Evolutionary conservation across 2,888 invertebrate species (phyloP), one percentile per base, ranked within the genome.

Genomic region (Chrysopilus asiliformis): DNA sequence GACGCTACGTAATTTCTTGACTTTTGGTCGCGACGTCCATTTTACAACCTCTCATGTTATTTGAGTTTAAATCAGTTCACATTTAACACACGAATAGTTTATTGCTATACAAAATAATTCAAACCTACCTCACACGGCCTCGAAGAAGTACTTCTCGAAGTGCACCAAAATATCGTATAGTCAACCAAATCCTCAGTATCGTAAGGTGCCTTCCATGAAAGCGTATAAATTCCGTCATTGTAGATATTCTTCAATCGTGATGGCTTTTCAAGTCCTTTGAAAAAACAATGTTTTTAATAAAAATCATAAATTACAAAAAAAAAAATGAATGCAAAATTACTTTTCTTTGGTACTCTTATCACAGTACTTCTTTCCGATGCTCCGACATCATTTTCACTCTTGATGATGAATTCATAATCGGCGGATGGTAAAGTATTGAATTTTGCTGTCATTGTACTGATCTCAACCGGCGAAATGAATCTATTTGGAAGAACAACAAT

Each of bases 101-200:
- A 26, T 9, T 26, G 7, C 7, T 26, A 7, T 26, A 26, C 26
- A 10, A 5, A 3, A 26, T 2, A 26, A 26, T 13, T 13, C 12
- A 6, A 29, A 15, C 28, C 46, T 46, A 68, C 69, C 28, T 67
- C 60, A 57, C 82, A 82, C 42, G 69, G 70, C 48, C 68, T 71
- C 17, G 68, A 68, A 26, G 69, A 56, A 45, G 71, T 72, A 17
- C 68, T 64, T 17, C 68, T 68, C 29, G 68, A 66, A 34, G 66
- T 65, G 53, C 82, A 83, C 83, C 85, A 86, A 58, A 83, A 87
- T 14, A 89, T 68, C 1, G 87, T 87, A 47, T 83, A 89, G 55
- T 78, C 76, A 17, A 66, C 68, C 16, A 76, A 59, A n/a, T 56
- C 53, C 1, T 35, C 28, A 4, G 10, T 38, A 15, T 49, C 44